Evolutionary conservation across 2,797 vertebrate genomes (phyloP).

Genomic region (Syncerus caffer): DNA sequence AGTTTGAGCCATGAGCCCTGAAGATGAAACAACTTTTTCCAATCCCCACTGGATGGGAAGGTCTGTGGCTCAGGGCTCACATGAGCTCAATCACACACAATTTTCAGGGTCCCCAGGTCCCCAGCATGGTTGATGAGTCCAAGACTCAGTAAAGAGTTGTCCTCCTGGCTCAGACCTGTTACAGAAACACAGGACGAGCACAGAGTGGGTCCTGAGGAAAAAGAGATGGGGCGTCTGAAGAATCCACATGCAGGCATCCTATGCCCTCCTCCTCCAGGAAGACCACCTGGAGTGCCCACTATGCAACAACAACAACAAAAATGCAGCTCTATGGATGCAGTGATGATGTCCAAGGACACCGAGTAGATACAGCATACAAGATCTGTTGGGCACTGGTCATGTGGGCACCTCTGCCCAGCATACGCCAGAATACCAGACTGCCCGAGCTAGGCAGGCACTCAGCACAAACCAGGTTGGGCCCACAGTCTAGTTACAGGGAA

Average conservation of each 20-base stretch:
- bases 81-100: fast-evolving
- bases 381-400: no score
- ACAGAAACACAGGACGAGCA: fast-evolving
- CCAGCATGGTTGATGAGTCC: background rate
- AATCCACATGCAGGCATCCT: background rate
- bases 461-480: fast-evolving
- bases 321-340: background rate
- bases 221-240: fast-evolving
- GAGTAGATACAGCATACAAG: fast-evolving
- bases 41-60: background rate
- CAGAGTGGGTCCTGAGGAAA: background rate
- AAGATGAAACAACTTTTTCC: background rate
- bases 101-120: background rate
- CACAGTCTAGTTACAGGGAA: background rate
- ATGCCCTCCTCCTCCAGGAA: background rate
- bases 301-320: background rate
- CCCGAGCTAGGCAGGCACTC: fast-evolving
- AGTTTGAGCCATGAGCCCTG: fast-evolving
- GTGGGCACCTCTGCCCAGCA: fast-evolving
- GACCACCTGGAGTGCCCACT: background rate
- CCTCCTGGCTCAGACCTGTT: background rate
- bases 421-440: fast-evolving
- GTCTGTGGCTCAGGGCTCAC: no score
- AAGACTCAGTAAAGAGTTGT: background rate
- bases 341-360: no score